Conservation (phyloP, 2,888 invertebrate genomes). For the Tortricodes alternella region DNA sequence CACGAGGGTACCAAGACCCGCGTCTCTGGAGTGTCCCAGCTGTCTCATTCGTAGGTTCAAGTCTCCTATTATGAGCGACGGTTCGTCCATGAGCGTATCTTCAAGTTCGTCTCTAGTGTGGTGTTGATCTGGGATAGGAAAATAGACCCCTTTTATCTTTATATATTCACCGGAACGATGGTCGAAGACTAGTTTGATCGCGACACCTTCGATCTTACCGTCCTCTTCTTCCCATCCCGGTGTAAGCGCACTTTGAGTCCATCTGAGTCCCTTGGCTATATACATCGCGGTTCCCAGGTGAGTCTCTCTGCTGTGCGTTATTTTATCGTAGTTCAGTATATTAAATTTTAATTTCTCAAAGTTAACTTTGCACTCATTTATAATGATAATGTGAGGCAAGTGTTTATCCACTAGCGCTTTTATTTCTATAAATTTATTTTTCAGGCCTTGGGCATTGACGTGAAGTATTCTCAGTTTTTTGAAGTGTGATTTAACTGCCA, state of each 20-base stretch:
- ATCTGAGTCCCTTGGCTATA: neutral
- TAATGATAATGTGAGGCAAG: neutral
- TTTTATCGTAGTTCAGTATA: neutral
- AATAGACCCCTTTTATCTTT: constrained; percentile 6
- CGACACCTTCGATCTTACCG: neutral
- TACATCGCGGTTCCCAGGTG: constrained; percentile 4
- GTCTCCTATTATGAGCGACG: neutral
- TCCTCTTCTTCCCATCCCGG: constrained; percentile 11
- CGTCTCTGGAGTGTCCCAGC: constrained; percentile 1
- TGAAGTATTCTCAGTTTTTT: neutral
- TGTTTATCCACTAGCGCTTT: neutral
- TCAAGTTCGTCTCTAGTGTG: neutral
- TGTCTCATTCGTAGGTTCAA: constrained; percentile 3
- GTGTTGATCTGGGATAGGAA: neutral
- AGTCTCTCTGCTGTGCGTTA: neutral
- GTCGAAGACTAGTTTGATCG: constrained; percentile 1
- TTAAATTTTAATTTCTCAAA: neutral
- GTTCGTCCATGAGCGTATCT: neutral
- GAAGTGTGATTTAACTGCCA: no score
- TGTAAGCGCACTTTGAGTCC: constrained; percentile 9
- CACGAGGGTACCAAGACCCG: constrained; percentile 1
- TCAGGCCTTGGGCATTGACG: neutral
- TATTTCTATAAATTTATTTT: neutral
- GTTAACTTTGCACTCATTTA: constrained; percentile 2
- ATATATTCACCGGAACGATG: neutral